Conservation (phyloP, 2,888 invertebrate genomes). For the Phasia obesa region DNA sequence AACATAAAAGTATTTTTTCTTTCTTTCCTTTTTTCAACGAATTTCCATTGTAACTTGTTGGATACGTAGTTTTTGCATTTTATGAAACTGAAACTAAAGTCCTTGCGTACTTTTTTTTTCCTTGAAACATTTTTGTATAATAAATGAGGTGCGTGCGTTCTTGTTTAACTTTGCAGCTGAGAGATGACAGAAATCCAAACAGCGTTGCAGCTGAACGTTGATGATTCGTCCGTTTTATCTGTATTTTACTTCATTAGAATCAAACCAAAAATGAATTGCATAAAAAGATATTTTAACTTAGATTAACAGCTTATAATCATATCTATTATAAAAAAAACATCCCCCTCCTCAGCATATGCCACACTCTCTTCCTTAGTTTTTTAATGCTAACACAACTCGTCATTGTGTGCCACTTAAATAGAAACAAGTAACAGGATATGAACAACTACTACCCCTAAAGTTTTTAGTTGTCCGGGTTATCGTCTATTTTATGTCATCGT, state of each 20-base stretch:
- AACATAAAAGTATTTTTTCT: slow-evolving; percentile 17
- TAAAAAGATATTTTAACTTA: slow-evolving; percentile 66
- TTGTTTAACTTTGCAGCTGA: slow-evolving; percentile 6
- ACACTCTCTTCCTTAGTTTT: neutral
- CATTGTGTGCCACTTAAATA: slow-evolving; percentile 51
- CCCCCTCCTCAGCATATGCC: slow-evolving; percentile 12
- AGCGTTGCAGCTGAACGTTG: slow-evolving; percentile 21
- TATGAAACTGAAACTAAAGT: slow-evolving; percentile 47
- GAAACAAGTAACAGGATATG: slow-evolving; percentile 62
- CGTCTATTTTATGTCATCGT: slow-evolving; percentile 38
- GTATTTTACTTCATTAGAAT: slow-evolving; percentile 63
- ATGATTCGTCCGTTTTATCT: slow-evolving; percentile 30
- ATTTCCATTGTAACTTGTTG: slow-evolving; percentile 50
- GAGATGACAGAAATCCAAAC: slow-evolving; percentile 8
- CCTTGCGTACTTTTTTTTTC: neutral
- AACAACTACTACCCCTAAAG: slow-evolving; percentile 67
- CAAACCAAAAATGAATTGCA: slow-evolving; percentile 66
- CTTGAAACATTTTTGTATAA: neutral
- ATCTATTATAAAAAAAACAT: slow-evolving; percentile 60
- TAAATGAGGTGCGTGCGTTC: neutral
- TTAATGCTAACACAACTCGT: slow-evolving; percentile 32
- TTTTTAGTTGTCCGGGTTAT: slow-evolving; percentile 49
- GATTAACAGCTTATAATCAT: slow-evolving; percentile 71
- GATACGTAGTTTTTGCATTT: slow-evolving; percentile 57
- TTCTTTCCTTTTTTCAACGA: neutral